These are phyloP conservation scores for Oncorhynchus kisutch DNA, from an alignment of 2,113 vertebrate genomes.

Conservation along the genomic window DNA sequence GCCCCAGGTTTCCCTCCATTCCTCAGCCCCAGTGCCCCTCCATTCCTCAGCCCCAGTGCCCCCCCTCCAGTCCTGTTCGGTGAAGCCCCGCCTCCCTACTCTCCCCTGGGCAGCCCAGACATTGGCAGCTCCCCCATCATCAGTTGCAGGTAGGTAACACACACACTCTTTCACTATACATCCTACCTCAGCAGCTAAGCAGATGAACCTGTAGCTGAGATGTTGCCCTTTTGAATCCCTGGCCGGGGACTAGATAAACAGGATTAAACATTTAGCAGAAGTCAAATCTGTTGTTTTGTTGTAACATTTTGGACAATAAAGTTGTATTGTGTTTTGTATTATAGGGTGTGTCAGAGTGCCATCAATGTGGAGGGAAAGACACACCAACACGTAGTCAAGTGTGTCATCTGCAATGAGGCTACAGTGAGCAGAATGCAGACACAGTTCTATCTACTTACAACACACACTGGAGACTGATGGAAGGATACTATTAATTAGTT, in stretches of 20 bases:
- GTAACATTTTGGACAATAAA: too few relatives aligned
- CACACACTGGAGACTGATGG: background rate
- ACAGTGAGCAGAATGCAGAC: conserved; percentile 54
- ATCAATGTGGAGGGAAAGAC: conserved; percentile 72
- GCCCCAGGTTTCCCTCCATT: conserved; percentile 47
- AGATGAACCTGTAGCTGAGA: too few relatives aligned
- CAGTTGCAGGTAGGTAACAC: conserved; percentile 52
- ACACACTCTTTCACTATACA: too few relatives aligned
- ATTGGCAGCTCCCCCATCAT: conserved; percentile 62
- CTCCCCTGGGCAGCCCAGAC: conserved; percentile 62
- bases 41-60: conserved; percentile 36
- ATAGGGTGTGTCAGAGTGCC: conserved; percentile 68
- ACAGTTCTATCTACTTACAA: background rate
- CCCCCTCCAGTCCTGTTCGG: conserved; percentile 5
- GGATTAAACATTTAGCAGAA: too few relatives aligned
- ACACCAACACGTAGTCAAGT: conserved; percentile 77
- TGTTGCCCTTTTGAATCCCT: too few relatives aligned
- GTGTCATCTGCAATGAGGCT: conserved; percentile 72
- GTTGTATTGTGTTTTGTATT: too few relatives aligned
- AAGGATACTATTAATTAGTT: background rate
- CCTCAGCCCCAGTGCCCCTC: conserved; percentile 23
- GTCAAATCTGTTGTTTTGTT: too few relatives aligned
- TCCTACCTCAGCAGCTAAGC: too few relatives aligned
- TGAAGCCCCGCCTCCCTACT: conserved; percentile 46
- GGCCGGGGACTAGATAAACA: too few relatives aligned